These are phyloP conservation scores for Hylomyscus alleni DNA, from an alignment of 2,797 vertebrate species.

Conservation along the genomic window DNA sequence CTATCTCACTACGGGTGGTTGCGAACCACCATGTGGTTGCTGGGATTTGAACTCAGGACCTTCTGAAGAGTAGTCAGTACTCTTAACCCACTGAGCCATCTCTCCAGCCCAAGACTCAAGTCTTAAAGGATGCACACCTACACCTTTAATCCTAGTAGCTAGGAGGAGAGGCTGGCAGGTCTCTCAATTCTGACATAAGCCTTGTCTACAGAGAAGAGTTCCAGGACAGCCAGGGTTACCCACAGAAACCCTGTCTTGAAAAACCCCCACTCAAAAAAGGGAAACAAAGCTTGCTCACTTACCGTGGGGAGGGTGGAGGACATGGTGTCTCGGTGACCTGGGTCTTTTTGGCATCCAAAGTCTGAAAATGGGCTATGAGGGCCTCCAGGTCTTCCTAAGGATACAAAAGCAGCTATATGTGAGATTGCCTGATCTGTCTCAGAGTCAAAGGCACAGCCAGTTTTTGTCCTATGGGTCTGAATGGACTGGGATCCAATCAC, in stretches of 20 bases:
- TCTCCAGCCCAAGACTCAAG: no score
- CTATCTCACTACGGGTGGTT: no score
- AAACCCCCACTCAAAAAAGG: not conserved
- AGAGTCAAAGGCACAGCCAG: not conserved
- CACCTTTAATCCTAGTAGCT: not conserved
- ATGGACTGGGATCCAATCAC: no score
- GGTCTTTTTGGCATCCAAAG: constrained; percentile 94
- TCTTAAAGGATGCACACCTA: not conserved
- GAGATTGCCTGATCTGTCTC: constrained; percentile 1
- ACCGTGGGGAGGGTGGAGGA: constrained; percentile 94
- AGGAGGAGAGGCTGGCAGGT: not conserved
- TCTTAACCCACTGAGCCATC: no score
- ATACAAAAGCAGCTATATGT: not conserved
- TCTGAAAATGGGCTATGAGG: constrained; percentile 97
- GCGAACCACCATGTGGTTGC: no score
- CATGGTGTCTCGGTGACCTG: constrained; percentile 93
- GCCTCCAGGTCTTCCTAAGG: constrained; percentile 96
- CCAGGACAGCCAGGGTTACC: not conserved
- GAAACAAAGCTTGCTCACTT: constrained; percentile 70
- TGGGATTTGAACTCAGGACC: no score
- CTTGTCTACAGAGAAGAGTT: not conserved
- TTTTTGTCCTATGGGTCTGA: not conserved
- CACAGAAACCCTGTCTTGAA: not conserved
- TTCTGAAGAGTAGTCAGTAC: no score
- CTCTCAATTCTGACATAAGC: not conserved